phyloP scores from a whole-genome alignment of 2,113 vertebrate genomes.

The Channa maculata region DNA sequence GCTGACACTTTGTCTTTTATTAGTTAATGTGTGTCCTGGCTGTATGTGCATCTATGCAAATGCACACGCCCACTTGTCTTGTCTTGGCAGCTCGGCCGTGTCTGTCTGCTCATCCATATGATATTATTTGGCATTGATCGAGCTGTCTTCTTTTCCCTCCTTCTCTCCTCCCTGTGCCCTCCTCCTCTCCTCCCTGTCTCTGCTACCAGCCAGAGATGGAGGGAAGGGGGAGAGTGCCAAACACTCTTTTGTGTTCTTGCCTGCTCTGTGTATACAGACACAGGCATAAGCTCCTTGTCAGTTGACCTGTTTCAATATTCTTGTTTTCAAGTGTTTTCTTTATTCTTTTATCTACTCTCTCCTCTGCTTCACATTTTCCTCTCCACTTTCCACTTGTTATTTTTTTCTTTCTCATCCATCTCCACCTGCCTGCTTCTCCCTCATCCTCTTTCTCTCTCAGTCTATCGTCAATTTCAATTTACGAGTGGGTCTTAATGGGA shows the following conservation, averaged over 20 bases:
- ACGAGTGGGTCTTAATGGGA: constrained; percentile 78
- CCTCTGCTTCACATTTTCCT: constrained; percentile 33
- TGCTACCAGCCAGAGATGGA: constrained; percentile 41
- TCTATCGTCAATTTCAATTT: constrained; percentile 81
- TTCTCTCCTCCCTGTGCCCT: constrained; percentile 66
- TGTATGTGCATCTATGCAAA: constrained; percentile 7
- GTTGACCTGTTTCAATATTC: constrained; percentile 23
- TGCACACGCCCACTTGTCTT: constrained; percentile 23
- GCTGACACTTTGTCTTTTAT: constrained; percentile 28
- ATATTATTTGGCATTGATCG: constrained; percentile 81
- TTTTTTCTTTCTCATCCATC: constrained; percentile 32
- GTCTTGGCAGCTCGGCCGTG: constrained; percentile 47
- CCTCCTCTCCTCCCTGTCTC: constrained; percentile 57
- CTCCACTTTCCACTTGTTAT: constrained; percentile 35
- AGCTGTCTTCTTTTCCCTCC: constrained; percentile 65
- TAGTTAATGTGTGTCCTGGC: constrained; percentile 21
- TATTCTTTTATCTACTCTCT: constrained; percentile 34
- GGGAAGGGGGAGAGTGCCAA: constrained; percentile 35
- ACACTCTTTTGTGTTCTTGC: constrained; percentile 29
- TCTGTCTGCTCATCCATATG: constrained; percentile 73
- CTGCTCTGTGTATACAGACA: constrained; percentile 21
- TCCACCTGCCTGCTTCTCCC: constrained; percentile 19
- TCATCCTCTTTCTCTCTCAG: constrained; percentile 32
- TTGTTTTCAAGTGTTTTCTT: constrained; percentile 35
- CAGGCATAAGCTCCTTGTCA: constrained; percentile 26